Evolutionary conservation across 2,797 vertebrate genomes (phyloP), one percentile per base, ranked within the genome.

Genomic region (Prunella strophiata): DNA sequence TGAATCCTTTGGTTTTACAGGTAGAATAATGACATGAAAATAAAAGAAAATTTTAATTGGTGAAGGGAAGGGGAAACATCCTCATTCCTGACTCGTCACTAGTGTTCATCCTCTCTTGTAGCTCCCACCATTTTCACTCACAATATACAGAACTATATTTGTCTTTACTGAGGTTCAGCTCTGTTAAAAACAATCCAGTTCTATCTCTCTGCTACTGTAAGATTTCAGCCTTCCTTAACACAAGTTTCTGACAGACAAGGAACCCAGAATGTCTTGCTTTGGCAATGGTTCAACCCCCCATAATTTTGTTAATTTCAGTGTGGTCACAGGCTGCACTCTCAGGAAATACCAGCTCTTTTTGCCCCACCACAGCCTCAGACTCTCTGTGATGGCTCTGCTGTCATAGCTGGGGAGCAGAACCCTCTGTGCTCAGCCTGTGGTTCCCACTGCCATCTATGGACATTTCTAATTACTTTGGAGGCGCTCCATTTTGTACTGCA

Each of bases 1-100:
- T 61, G 82, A 92, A 94, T 61, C 67, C 93, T 87, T 91, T 95
- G 72, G 90, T 97, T 97, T 96, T 96, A 95, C 89, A 93, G 85
- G 75, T 84, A 94, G 88, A 86, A 77, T 70, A 93, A 79, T 71
- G 77, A 86, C 95, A 93, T 8, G 9, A 90, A 88, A 96, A 94
- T 82, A 95, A 85, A 85, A 57, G 76, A 91, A 42, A 75, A 83
- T 50, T 95, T 93, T 95, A 96, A 97, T 94, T 91, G 94, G 81
- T 91, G 75, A 91, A 77, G 47, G 26, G 51, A 92, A 86, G 34
- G 57, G 32, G 34, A 50, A 88, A 68, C 13, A 38, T 91, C 65
- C 73, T 78, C 43, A 32, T 78, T 94, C 81, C 62, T 68, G 52
- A 57, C 80, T 84, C 11, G 21, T 95, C 88, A 59, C 48, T 87